Conservation (phyloP, 2,888 invertebrate species). For the Dasysyrphus albostriatus region DNA sequence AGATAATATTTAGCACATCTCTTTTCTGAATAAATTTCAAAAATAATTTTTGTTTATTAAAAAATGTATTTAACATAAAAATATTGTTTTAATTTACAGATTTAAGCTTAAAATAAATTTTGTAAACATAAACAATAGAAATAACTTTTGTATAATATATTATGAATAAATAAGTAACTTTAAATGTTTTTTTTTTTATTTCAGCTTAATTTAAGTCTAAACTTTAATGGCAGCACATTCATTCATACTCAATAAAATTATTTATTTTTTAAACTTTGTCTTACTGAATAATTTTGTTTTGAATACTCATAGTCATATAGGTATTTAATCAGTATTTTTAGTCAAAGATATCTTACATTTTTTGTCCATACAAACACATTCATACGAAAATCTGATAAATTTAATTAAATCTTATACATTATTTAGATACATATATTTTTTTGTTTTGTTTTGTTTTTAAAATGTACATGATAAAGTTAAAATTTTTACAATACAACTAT, state of each 20-base stretch:
- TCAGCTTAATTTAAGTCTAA: slow-evolving; percentile 55
- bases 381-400: slow-evolving; percentile 4
- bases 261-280: not conserved
- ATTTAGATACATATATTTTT: not conserved
- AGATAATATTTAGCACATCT: not conserved
- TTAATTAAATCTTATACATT: slow-evolving; percentile 47
- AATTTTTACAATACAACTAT: slow-evolving; percentile 76
- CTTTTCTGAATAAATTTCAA: not conserved
- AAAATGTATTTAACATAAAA: slow-evolving; percentile 39
- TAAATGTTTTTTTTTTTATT: not conserved
- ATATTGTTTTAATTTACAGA: slow-evolving; percentile 8
- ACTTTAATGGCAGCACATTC: slow-evolving; percentile 76
- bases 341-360: slow-evolving; percentile 2
- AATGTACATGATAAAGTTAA: slow-evolving; percentile 54
- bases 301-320: not conserved
- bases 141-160: slow-evolving; percentile 45
- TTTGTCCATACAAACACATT: slow-evolving; percentile 11
- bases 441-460: not conserved
- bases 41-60: slow-evolving; percentile 47
- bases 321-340: not conserved
- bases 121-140: slow-evolving; percentile 57
- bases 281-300: not conserved
- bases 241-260: slow-evolving; percentile 44
- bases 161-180: slow-evolving; percentile 54
- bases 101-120: slow-evolving; percentile 11